A percentile compares a stretch with the other conserved stretches of the same genome.
These are phyloP conservation scores for Metallyticus violacea DNA, from an alignment of 2,888 invertebrate genomes.

Conservation along the genomic window DNA sequence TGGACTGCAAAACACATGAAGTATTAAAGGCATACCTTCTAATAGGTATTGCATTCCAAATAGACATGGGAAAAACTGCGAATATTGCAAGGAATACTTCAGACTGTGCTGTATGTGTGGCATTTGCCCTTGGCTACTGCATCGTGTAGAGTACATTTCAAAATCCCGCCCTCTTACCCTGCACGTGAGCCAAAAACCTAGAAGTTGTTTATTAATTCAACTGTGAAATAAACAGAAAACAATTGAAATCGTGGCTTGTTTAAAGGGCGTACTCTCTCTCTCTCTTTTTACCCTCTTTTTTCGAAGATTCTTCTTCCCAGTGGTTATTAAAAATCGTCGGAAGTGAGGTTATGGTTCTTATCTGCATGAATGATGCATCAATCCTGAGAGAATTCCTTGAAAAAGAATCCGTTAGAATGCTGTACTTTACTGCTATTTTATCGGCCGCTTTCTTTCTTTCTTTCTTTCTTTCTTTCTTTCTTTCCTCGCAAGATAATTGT, in stretches of 20 bases:
- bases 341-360: background rate
- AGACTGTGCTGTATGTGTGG: background rate
- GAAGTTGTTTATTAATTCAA: background rate
- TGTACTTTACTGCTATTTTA: no score
- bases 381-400: background rate
- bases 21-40: background rate
- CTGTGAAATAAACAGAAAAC: background rate
- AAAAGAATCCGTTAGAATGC: background rate
- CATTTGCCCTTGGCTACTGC: background rate
- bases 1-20: no score
- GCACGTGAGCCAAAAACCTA: background rate
- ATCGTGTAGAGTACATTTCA: background rate
- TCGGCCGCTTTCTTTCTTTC: no score
- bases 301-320: background rate
- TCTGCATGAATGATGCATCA: background rate
- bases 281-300: background rate
- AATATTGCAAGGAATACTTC: background rate
- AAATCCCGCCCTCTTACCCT: background rate
- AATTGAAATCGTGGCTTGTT: constrained; percentile 12
- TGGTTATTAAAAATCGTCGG: background rate
- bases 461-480: no score
- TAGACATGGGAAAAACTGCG: background rate
- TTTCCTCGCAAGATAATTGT: no score
- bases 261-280: background rate
- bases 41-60: background rate